A percentile compares a stretch with the other conserved stretches of the same genome.
phyloP scores from a whole-genome alignment of 1,140 invertebrate genomes.

The Sweltsa coloradensis region DNA sequence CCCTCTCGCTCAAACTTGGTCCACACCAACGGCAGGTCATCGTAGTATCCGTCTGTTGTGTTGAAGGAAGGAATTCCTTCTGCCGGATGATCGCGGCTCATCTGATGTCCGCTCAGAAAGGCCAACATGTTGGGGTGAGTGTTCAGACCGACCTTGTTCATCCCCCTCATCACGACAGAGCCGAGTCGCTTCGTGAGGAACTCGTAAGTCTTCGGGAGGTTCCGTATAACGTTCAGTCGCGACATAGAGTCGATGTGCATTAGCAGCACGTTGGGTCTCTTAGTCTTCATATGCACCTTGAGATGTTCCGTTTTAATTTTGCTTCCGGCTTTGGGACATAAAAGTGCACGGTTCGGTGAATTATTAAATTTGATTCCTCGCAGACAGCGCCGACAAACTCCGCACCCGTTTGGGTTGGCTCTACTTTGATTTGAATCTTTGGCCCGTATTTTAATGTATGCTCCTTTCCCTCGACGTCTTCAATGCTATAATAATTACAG shows the following conservation, averaged over 20 bases:
- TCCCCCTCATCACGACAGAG: slow-evolving; percentile 29
- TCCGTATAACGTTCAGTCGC: slow-evolving; percentile 39
- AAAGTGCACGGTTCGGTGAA: no score
- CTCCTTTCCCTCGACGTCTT: no score
- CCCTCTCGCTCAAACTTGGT: slow-evolving; percentile 24
- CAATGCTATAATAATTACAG: no score
- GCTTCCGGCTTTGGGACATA: no score
- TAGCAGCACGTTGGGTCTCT: slow-evolving; percentile 30
- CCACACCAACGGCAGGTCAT: slow-evolving; percentile 29
- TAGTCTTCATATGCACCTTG: no score
- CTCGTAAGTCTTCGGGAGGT: slow-evolving; percentile 35
- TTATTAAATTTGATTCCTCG: no score
- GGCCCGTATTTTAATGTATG: no score
- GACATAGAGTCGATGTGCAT: slow-evolving; percentile 45
- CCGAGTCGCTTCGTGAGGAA: slow-evolving; percentile 29
- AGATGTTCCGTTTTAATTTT: no score
- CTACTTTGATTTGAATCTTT: no score
- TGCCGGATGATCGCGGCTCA: background rate
- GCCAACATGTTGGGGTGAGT: slow-evolving; percentile 33
- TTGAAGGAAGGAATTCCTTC: background rate
- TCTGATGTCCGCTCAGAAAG: slow-evolving; percentile 23
- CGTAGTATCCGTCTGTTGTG: slow-evolving; percentile 18
- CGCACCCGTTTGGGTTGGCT: no score
- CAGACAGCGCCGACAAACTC: no score
- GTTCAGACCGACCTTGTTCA: slow-evolving; percentile 33